Percentiles rank a stretch among this genome's conserved stretches.
These are phyloP conservation scores for Picus viridis DNA, from an alignment of 2,797 vertebrate genomes.

Conservation along the genomic window DNA sequence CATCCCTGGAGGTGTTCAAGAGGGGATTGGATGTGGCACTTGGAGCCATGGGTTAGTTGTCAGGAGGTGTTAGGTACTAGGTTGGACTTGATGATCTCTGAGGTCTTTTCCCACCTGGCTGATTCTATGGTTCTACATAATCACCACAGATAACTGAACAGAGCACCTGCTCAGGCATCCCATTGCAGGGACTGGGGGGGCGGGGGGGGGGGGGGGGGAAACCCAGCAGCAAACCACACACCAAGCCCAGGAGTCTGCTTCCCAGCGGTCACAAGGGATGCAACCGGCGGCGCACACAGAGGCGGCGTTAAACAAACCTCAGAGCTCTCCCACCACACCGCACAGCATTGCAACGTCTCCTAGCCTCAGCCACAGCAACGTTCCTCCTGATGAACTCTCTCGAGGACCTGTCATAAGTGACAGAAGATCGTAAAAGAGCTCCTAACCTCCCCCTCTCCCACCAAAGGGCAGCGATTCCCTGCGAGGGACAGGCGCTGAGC, in stretches of 20 bases:
- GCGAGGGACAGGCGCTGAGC: not conserved
- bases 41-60: no score
- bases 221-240: no score
- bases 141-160: conserved; percentile 2
- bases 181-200: no score
- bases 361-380: conserved; percentile 55
- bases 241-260: not conserved
- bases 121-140: no score
- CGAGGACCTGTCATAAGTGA: conserved; percentile 62
- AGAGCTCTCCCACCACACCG: not conserved
- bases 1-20: no score
- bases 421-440: conserved; percentile 47
- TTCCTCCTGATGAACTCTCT: conserved; percentile 65
- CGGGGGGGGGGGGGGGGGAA: no score
- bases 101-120: no score
- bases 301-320: not conserved
- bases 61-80: no score
- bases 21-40: no score
- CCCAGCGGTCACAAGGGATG: not conserved
- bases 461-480: not conserved
- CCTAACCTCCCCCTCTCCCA: not conserved
- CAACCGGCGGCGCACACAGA: no score
- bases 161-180: conserved; percentile 25
- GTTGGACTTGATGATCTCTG: no score
- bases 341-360: no score